A percentile compares a stretch with the other conserved stretches of the same genome.
Conservation (phyloP, 2,113 vertebrate genomes). For the Anoura caudifer region DNA sequence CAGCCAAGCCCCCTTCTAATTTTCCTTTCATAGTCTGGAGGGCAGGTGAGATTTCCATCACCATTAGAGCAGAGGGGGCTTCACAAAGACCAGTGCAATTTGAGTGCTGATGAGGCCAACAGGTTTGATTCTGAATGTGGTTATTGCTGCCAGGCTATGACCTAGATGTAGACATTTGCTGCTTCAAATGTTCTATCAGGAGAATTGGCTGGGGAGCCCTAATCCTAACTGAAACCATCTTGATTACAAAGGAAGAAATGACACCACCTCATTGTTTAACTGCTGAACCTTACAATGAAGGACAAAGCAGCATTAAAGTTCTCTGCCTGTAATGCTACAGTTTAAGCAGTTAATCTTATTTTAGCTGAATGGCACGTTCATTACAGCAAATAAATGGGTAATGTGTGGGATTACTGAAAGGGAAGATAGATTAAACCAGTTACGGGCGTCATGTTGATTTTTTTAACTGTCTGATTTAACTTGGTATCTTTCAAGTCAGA, state of each 20-base stretch:
- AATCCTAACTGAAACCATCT: conserved; percentile 47
- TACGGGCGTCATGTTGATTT: conserved; percentile 31
- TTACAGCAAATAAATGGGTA: conserved; percentile 60
- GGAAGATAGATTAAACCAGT: conserved; percentile 63
- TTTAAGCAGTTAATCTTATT: conserved; percentile 68
- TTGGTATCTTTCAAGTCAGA: conserved; percentile 48
- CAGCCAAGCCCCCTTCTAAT: neutral
- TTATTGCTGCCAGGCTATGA: conserved; percentile 7
- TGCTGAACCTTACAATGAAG: conserved; percentile 35
- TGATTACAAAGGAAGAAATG: conserved; percentile 52
- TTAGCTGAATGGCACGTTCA: conserved; percentile 56
- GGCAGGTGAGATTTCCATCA: neutral
- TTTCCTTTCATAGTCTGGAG: neutral
- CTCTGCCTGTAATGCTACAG: neutral
- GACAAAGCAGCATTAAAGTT: conserved; percentile 43
- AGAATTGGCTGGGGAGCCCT: neutral
- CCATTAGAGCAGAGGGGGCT: neutral
- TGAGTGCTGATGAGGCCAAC: neutral
- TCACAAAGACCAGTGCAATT: neutral
- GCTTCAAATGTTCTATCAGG: conserved; percentile 29
- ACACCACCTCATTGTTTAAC: conserved; percentile 11
- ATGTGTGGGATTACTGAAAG: conserved; percentile 44
- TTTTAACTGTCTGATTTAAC: conserved; percentile 34
- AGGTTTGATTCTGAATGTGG: neutral
- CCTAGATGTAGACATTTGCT: neutral